Conservation (phyloP, 2,113 vertebrate species). For the Melanotaenia duboulayi region DNA sequence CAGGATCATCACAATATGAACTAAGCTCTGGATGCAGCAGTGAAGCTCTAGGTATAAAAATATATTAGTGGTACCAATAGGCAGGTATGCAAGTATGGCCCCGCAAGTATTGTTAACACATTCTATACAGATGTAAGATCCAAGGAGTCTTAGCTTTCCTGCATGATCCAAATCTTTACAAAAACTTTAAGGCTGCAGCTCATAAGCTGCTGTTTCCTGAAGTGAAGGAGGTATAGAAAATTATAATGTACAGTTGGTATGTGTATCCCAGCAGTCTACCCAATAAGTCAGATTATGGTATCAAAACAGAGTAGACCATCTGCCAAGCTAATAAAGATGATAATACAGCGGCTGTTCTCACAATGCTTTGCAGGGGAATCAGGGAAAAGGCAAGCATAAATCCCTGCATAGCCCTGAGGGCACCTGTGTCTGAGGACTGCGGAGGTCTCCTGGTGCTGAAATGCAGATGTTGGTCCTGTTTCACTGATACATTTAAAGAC, state of each 20-base stretch:
- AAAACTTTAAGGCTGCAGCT: background rate
- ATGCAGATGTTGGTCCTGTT: conserved; percentile 20
- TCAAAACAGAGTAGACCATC: conserved; percentile 3
- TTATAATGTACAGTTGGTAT: background rate
- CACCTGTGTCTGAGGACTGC: conserved; percentile 24
- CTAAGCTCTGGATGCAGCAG: background rate
- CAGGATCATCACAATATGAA: no score
- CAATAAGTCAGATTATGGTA: background rate
- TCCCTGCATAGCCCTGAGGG: background rate
- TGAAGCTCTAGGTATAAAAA: background rate
- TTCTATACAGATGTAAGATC: background rate
- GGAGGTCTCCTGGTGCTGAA: conserved; percentile 12
- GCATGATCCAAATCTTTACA: background rate
- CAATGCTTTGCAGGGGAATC: background rate
- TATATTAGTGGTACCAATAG: background rate
- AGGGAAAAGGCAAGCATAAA: background rate
- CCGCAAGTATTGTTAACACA: background rate
- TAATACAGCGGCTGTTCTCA: background rate
- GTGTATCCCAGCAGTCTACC: background rate
- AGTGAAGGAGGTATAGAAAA: background rate
- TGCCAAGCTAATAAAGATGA: conserved; percentile 10
- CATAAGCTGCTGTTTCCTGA: background rate
- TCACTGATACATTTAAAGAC: conserved; percentile 1
- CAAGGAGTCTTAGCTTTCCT: background rate
- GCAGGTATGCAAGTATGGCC: background rate